These are phyloP conservation scores for Lethenteron reissneri DNA, from an alignment of 2,113 vertebrate genomes.

Conservation along the genomic window DNA sequence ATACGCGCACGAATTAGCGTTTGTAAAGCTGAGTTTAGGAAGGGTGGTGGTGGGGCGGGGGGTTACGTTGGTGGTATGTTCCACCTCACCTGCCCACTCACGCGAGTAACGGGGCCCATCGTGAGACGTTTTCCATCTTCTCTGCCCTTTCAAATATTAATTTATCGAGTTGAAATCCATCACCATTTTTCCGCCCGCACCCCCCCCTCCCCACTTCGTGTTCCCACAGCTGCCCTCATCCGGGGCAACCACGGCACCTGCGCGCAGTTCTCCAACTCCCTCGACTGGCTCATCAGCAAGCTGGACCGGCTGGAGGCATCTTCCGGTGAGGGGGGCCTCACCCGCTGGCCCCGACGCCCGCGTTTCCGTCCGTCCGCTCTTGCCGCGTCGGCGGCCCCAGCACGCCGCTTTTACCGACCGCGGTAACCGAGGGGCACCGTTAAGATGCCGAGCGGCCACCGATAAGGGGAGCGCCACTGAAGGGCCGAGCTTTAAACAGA, in stretches of 20 bases:
- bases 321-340: conserved; percentile 29
- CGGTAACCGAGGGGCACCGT: too few species aligned
- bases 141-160: background rate
- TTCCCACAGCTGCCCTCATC: conserved; percentile 44
- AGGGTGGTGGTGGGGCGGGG: too few species aligned
- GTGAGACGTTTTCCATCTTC: background rate
- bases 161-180: background rate
- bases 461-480: too few species aligned
- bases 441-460: too few species aligned
- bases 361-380: too few species aligned
- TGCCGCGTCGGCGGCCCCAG: too few species aligned
- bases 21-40: too few species aligned
- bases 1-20: too few species aligned
- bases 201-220: background rate
- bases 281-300: conserved; percentile 84
- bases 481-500: too few species aligned
- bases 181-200: conserved; percentile 9
- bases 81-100: background rate
- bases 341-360: too few species aligned
- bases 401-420: too few species aligned
- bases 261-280: conserved; percentile 61
- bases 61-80: background rate
- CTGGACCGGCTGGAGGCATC: conserved; percentile 71
- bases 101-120: background rate
- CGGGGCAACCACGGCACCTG: conserved; percentile 67